These are phyloP conservation scores for Papilio demoleus DNA, from an alignment of 2,888 invertebrate genomes.

Conservation along the genomic window DNA sequence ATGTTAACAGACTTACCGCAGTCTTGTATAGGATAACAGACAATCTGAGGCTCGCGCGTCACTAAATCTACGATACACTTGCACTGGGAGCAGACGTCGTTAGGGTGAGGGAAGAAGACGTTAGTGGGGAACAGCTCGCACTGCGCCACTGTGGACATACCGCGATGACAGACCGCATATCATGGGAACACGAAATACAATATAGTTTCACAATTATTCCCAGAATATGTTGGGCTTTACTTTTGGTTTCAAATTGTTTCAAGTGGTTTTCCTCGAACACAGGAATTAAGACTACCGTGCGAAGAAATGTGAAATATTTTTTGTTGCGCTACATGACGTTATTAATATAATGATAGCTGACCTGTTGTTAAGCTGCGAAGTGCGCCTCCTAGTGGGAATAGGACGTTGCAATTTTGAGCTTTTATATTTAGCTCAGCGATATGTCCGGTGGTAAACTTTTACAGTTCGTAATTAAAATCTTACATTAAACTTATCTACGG, in stretches of 20 bases:
- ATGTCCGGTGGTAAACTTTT: not conserved
- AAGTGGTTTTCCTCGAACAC: too few species aligned
- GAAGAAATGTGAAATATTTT: not conserved
- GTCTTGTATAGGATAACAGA: conserved; percentile 55
- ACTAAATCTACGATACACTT: conserved; percentile 53
- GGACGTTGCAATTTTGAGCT: conserved; percentile 12
- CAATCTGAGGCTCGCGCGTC: conserved; percentile 51
- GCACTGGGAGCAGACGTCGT: conserved; percentile 59
- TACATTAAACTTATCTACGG: too few species aligned
- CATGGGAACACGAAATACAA: conserved; percentile 1
- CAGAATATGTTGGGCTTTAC: not conserved
- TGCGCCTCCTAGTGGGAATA: conserved; percentile 11
- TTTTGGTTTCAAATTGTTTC: too few species aligned
- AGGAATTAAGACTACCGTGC: too few species aligned
- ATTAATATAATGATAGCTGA: conserved; percentile 5
- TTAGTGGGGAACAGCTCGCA: conserved; percentile 61
- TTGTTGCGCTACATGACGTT: not conserved
- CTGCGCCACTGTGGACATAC: conserved; percentile 54
- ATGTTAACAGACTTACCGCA: conserved; percentile 55
- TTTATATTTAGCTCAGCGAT: not conserved
- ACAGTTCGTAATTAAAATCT: not conserved
- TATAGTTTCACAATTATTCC: not conserved
- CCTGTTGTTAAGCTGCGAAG: conserved; percentile 38
- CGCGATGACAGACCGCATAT: conserved; percentile 38
- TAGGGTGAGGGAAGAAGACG: conserved; percentile 64